Conservation (phyloP, 1,140 invertebrate genomes). For the Dreissena rostriformis region DNA sequence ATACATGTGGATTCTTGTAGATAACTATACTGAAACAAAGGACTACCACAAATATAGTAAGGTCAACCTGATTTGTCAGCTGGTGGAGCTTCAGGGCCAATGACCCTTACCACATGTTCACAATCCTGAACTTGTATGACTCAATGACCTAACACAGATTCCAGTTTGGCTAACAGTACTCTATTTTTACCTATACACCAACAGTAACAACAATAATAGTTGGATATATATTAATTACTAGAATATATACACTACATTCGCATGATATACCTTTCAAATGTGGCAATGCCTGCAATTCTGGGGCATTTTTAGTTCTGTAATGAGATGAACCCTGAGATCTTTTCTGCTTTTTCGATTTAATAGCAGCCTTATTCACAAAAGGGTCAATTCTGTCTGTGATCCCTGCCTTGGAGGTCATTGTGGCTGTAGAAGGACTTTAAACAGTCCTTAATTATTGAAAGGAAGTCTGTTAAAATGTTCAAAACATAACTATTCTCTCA, state of each 20-base stretch:
- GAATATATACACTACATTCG: not conserved
- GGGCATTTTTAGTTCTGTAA: constrained; percentile 81
- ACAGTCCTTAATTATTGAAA: constrained; percentile 45
- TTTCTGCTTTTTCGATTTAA: constrained; percentile 82
- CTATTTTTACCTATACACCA: no score
- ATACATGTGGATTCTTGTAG: no score
- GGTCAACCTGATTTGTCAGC: no score
- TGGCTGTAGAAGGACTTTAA: constrained; percentile 53
- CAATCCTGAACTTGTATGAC: no score
- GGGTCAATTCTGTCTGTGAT: constrained; percentile 79
- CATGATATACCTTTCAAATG: constrained; percentile 77
- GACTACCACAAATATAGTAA: no score
- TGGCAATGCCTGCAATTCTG: constrained; percentile 80
- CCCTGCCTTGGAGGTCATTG: constrained; percentile 78
- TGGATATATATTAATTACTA: no score
- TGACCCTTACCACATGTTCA: no score
- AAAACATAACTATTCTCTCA: constrained; percentile 60
- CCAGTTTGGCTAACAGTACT: no score
- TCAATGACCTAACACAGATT: no score
- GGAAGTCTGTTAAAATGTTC: constrained; percentile 31
- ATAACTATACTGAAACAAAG: no score
- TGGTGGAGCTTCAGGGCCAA: no score
- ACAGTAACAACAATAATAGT: no score
- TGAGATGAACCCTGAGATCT: constrained; percentile 81
- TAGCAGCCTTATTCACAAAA: constrained; percentile 79